phyloP scores from a whole-genome alignment of 2,797 vertebrate genomes.

The Scolopax rusticola region DNA sequence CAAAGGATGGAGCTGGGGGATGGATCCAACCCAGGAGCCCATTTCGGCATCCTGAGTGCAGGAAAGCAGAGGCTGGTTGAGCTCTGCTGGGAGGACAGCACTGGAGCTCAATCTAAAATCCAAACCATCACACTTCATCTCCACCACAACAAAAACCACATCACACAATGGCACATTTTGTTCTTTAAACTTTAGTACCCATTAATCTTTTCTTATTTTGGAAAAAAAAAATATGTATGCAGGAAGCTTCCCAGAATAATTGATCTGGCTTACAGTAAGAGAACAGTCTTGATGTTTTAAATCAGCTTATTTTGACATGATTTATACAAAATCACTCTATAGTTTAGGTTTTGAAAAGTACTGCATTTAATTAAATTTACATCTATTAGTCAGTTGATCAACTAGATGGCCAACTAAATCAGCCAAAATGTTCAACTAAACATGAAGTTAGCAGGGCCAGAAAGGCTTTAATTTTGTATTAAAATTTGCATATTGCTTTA shows the following conservation, averaged over 20 bases:
- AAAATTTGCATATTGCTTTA: conserved; percentile 37
- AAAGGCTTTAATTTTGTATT: conserved; percentile 17
- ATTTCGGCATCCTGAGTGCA: rapidly evolving
- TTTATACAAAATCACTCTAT: conserved; percentile 5
- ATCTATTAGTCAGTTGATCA: conserved; percentile 48
- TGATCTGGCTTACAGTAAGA: conserved; percentile 42
- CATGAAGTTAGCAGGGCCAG: neutral
- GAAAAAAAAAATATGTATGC: neutral
- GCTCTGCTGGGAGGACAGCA: neutral
- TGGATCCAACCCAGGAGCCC: neutral
- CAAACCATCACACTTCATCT: neutral
- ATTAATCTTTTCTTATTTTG: conserved; percentile 40
- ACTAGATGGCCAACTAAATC: conserved; percentile 58
- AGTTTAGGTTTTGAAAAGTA: conserved; percentile 6
- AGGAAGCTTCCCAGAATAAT: conserved; percentile 55
- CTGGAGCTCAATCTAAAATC: neutral
- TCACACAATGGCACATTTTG: neutral
- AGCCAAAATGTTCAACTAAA: conserved; percentile 18
- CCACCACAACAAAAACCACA: neutral
- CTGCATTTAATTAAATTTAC: conserved; percentile 49
- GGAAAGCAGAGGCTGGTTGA: neutral
- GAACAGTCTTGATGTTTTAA: conserved; percentile 21
- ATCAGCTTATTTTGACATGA: conserved; percentile 49
- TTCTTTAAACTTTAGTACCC: conserved; percentile 25
- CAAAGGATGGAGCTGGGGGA: neutral